phyloP scores from a whole-genome alignment of 1,140 invertebrate genomes.

The Eulimnadia texana region DNA sequence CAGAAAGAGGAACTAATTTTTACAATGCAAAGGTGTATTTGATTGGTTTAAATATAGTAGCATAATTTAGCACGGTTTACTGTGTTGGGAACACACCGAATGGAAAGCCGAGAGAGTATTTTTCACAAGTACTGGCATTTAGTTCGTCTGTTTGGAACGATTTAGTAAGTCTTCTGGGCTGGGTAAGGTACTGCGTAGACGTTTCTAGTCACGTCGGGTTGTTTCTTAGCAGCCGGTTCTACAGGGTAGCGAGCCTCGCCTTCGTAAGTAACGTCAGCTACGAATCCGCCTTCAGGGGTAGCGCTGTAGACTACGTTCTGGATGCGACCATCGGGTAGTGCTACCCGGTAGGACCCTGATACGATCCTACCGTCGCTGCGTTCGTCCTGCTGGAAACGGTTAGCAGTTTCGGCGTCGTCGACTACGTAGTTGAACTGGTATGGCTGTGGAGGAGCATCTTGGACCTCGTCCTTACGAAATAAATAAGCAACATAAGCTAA shows the following conservation, averaged over 20 bases:
- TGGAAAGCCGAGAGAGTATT: too few relatives aligned
- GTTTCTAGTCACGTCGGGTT: too few relatives aligned
- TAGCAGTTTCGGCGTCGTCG: conserved; percentile 25
- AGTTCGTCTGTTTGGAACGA: neutral
- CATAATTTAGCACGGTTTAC: too few relatives aligned
- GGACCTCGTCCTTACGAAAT: neutral
- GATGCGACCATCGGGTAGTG: conserved; percentile 22
- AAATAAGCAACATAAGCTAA: neutral
- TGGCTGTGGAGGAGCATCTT: conserved; percentile 22
- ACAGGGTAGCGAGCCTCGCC: conserved; percentile 20
- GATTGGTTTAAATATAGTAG: too few relatives aligned
- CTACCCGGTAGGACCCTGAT: conserved; percentile 22
- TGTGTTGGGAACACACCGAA: too few relatives aligned
- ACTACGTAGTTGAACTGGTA: conserved; percentile 32
- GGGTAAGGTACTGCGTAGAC: neutral
- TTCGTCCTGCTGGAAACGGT: conserved; percentile 21
- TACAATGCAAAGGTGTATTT: too few relatives aligned
- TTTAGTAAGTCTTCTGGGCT: neutral
- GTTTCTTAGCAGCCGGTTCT: neutral
- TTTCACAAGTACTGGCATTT: too few relatives aligned
- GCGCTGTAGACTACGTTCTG: conserved; percentile 29
- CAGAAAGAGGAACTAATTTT: too few relatives aligned
- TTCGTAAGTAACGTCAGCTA: conserved; percentile 19
- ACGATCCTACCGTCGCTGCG: conserved; percentile 20
- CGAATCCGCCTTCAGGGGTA: conserved; percentile 28